Evolutionary conservation across 2,113 vertebrate genomes (phyloP).

Genomic region (Motacilla tschutschensis): DNA sequence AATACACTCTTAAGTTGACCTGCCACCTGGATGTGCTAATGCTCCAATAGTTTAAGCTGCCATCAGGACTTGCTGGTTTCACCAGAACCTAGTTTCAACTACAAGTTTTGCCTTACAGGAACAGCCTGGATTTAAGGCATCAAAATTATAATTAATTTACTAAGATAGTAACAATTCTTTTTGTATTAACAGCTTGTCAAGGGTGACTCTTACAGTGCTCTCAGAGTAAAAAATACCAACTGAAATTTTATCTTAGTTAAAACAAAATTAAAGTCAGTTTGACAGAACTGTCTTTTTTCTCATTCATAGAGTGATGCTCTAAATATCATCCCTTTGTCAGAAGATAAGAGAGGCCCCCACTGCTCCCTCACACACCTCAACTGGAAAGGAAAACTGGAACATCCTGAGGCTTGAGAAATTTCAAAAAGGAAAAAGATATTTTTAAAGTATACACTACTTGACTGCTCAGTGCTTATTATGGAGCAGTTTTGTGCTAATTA

Average conservation of each 20-base stretch:
- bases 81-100: background rate
- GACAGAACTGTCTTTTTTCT: background rate
- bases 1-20: background rate
- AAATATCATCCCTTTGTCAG: background rate
- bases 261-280: background rate
- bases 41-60: background rate
- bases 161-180: background rate
- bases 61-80: background rate
- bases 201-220: background rate
- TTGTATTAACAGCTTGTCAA: background rate
- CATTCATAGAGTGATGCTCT: background rate
- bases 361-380: background rate
- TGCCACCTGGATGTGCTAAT: background rate
- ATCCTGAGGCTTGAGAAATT: background rate
- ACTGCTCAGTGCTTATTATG: background rate
- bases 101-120: background rate
- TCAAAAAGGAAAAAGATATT: background rate
- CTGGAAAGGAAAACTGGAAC: background rate
- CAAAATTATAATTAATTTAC: background rate
- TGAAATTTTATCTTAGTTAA: background rate
- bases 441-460: background rate
- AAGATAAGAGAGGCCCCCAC: background rate
- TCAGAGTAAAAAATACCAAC: background rate
- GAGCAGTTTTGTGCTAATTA: background rate
- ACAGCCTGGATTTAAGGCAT: background rate